phyloP scores from a whole-genome alignment of 2,888 invertebrate genomes.

The Altica lythri region DNA sequence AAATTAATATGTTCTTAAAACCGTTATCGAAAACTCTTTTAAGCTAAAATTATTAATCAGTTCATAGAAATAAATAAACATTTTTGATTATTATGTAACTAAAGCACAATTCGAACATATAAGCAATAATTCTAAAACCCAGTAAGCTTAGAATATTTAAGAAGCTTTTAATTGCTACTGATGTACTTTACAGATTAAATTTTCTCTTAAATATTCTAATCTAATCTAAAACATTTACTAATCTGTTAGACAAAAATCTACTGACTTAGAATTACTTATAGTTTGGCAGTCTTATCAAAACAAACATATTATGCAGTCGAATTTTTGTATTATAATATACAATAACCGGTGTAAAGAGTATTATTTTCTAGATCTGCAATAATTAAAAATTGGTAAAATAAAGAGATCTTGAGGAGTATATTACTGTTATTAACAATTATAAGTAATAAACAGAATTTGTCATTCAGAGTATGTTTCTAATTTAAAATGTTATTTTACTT shows the following conservation, averaged over 20 bases:
- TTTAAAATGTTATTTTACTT: conserved; percentile 3
- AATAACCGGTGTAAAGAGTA: conserved; percentile 29
- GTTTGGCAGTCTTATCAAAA: conserved; percentile 44
- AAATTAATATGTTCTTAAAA: too few relatives aligned
- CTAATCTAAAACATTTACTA: conserved; percentile 23
- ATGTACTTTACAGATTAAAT: not conserved
- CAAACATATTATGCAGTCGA: conserved; percentile 29
- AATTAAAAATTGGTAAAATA: too few relatives aligned
- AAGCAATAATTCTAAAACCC: too few relatives aligned
- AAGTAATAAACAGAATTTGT: not conserved
- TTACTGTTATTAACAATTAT: too few relatives aligned
- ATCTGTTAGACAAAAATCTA: conserved; percentile 39
- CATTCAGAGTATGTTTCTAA: not conserved
- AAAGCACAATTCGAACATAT: too few relatives aligned
- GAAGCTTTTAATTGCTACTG: too few relatives aligned
- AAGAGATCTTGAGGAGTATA: too few relatives aligned
- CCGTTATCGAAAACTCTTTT: too few relatives aligned
- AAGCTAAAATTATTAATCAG: too few relatives aligned
- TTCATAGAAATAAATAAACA: too few relatives aligned
- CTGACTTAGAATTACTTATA: conserved; percentile 44
- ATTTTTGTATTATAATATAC: conserved; percentile 15
- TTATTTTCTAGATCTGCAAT: conserved; percentile 25
- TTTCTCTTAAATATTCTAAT: not conserved
- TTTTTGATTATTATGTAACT: too few relatives aligned
- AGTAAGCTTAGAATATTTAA: too few relatives aligned